Conservation (phyloP, 2,888 invertebrate species). For the Sinopyrophorus schimmeli region DNA sequence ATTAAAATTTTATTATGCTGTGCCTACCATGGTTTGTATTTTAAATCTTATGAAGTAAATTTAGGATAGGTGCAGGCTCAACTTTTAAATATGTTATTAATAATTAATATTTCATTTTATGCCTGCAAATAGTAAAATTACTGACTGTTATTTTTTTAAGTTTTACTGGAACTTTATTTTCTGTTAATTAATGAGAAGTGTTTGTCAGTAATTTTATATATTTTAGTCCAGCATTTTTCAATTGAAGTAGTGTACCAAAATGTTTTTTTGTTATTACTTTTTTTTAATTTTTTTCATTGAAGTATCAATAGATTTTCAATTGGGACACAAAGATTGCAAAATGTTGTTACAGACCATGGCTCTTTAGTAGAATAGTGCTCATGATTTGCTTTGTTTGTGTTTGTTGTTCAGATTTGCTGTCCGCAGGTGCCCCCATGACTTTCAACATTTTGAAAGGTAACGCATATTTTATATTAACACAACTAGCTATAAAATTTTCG, state of each 20-base stretch:
- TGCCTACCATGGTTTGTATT: conserved; percentile 32
- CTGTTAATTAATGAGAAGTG: neutral
- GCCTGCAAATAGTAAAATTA: conserved; percentile 22
- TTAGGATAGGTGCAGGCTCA: conserved; percentile 16
- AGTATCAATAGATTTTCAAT: too few species aligned
- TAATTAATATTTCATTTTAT: conserved; percentile 5
- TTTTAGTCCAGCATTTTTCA: too few species aligned
- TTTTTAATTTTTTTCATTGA: too few species aligned
- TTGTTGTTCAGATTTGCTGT: conserved; percentile 78
- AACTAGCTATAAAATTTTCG: conserved; percentile 24
- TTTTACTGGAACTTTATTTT: neutral
- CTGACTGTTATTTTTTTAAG: conserved; percentile 1
- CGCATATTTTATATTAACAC: conserved; percentile 47
- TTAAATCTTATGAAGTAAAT: neutral
- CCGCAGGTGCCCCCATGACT: conserved; percentile 80
- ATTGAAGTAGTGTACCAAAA: too few species aligned
- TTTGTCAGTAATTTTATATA: conserved; percentile 12
- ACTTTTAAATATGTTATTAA: neutral
- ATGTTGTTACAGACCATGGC: conserved; percentile 45
- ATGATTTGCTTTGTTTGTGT: conserved; percentile 64
- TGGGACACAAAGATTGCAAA: too few species aligned
- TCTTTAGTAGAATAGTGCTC: conserved; percentile 54
- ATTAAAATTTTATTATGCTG: conserved; percentile 27
- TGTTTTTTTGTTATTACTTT: too few species aligned
- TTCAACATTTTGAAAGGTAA: conserved; percentile 89